phyloP scores from a whole-genome alignment of 2,888 invertebrate species.

The Blera fallax region DNA sequence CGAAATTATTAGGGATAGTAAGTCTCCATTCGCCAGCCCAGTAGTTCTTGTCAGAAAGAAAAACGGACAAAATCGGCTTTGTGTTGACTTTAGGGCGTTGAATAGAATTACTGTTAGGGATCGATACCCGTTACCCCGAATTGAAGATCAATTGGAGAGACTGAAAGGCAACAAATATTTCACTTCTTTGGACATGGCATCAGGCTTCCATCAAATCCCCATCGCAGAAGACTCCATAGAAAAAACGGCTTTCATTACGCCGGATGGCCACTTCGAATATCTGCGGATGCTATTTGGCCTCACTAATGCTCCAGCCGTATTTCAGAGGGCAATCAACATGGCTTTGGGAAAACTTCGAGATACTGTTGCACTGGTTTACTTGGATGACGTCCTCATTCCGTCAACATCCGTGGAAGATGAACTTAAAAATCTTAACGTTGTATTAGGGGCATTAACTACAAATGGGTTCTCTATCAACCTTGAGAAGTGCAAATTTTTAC shows the following conservation, averaged over 20 bases:
- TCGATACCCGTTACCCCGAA: constrained; percentile 77
- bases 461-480: constrained; percentile 65
- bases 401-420: constrained; percentile 38
- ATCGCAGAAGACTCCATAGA: constrained; percentile 33
- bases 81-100: constrained; percentile 69
- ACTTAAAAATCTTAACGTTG: constrained; percentile 56
- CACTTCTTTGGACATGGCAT: constrained; percentile 67
- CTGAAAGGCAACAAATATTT: constrained; percentile 74
- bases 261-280: constrained; percentile 47
- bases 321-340: constrained; percentile 74
- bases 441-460: constrained; percentile 52
- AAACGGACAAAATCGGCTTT: constrained; percentile 53
- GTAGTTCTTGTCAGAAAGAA: constrained; percentile 60
- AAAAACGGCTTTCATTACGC: constrained; percentile 5
- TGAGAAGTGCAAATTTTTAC: constrained; percentile 64
- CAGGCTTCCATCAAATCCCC: constrained; percentile 46
- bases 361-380: constrained; percentile 27
- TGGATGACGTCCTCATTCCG: constrained; percentile 58
- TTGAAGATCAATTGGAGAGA: constrained; percentile 78
- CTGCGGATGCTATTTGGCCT: constrained; percentile 78
- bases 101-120: constrained; percentile 77
- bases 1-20: constrained; percentile 47
- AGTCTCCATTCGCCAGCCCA: constrained; percentile 57
- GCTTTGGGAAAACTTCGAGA: constrained; percentile 43
- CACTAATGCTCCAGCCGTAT: constrained; percentile 77